Conservation (phyloP, 2,888 invertebrate species). For the Selenia dentaria region DNA sequence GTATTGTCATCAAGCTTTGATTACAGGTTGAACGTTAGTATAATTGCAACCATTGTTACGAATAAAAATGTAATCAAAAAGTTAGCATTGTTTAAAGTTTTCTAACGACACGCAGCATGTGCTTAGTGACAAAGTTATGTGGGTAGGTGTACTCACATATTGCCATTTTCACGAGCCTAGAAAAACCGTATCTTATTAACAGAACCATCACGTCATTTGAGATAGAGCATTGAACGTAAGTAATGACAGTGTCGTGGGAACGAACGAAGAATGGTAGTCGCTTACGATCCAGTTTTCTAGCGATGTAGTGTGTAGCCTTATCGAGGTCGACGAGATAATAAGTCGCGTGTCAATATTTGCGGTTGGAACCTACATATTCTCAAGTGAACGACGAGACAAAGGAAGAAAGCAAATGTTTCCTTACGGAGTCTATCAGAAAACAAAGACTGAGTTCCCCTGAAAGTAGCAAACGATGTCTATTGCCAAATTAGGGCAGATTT, state of each 20-base stretch:
- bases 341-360: slow-evolving; percentile 73
- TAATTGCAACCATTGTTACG: slow-evolving; percentile 18
- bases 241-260: slow-evolving; percentile 76
- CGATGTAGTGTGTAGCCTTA: slow-evolving; percentile 65
- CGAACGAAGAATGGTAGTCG: slow-evolving; percentile 64
- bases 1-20: slow-evolving; percentile 31
- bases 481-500: slow-evolving; percentile 18
- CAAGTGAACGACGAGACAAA: slow-evolving; percentile 42
- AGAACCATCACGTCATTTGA: slow-evolving; percentile 68
- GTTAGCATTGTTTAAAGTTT: slow-evolving; percentile 26
- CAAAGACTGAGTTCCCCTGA: slow-evolving; percentile 15
- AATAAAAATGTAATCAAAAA: slow-evolving; percentile 23
- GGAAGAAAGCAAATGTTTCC: slow-evolving; percentile 42
- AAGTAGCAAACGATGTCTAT: slow-evolving; percentile 1
- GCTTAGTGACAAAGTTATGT: slow-evolving; percentile 27
- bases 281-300: slow-evolving; percentile 77
- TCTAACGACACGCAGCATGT: slow-evolving; percentile 26
- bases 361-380: slow-evolving; percentile 48
- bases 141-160: neutral
- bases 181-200: slow-evolving; percentile 67
- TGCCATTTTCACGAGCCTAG: slow-evolving; percentile 53
- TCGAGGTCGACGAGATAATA: slow-evolving; percentile 75
- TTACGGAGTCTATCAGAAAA: slow-evolving; percentile 20
- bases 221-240: slow-evolving; percentile 61
- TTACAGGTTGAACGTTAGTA: slow-evolving; percentile 19